Base-by-base conservation (phyloP, 1,140 invertebrate genomes). In the Aleiodes sp. region DNA sequence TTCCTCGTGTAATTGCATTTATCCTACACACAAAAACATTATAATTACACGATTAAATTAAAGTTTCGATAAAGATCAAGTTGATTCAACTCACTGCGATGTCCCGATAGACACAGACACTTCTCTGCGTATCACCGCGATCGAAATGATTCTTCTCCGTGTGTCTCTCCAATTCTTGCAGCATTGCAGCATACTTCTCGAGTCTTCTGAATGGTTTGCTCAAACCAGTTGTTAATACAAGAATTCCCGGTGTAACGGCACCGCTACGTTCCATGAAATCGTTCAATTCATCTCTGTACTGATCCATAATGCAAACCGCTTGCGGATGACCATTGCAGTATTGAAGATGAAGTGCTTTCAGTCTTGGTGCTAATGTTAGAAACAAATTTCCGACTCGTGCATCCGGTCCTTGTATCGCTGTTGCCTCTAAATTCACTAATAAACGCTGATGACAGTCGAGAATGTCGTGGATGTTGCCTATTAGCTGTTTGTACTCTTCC, bases 81-180 rank as follows among this genome's bases (percentile, higher is more conserved):
- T 43, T 46, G 64, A 68, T 29, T 62, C 56, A 35, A 90, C 91
- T 90, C 87, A 97, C 95, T 69, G 94, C 92, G 77, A 99, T 94
- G 78, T 99, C 96, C 82, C 96, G 95, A 84, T 97, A 99, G 26
- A 99, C 93, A 72, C 91, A 91, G 75, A 97, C 93, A 43, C 96
- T 96, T 70, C 98, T 88, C 82, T 99, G 97, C 1, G 96, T 95
- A 80, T 99, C 97, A 2, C 98, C 98, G 72, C 97, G 88, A 86
- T 99, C 98, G 1, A 94, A 90, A 86, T 99, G 97, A 79, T 91
- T 93, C 84, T 98, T 97, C 88, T 97, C 94, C 31, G 98, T 94
- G 81, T 98, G 96, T 70, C 97, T 87, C 78, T 98, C 96, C 56
- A 99, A 85, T 85, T 99, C 98, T 85, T 98, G 96, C 16, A 99